Evolutionary conservation across 2,888 invertebrate genomes (phyloP), one percentile per base, ranked within the genome.

Genomic region (Cataglyphis rosenhaueri): DNA sequence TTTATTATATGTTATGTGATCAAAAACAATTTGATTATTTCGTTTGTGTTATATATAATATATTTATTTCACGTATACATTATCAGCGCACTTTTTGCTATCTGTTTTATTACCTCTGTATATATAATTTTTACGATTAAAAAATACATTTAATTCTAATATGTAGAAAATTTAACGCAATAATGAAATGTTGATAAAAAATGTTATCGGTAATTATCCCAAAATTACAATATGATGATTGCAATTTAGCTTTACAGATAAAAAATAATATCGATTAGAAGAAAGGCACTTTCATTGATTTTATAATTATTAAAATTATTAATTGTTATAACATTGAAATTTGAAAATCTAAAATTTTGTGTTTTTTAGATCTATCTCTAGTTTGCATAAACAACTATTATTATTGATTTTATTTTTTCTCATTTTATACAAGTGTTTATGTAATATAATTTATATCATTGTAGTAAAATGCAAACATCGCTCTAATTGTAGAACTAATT

Each of bases 111-210:
- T 55, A 25, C 25, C 55, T 71, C 1, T n/a, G 55, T 10, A 59
- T 41, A 29, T 65, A 57, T 41, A 66, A 41, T 66, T 4, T 10
- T 64, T 66, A 12, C 76, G 29, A 21, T 76, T 76, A 76, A 76
- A 76, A 76, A 76, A 57, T 76, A 55, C 52, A 29, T 55, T 57
- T 21, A 66, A 66, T 66, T 76, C 57, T 41, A 66, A 66, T 21
- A n/a, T 29, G 29, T 76, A 66, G 41, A 66, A 76, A 76, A 57
- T 38, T 76, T 9, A 55, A 55, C 18, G 62, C 35, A 12, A 64
- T 38, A 21, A 21, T 64, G 41, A 21, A 21, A 15, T 57, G 25
- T 62, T 52, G 15, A 21, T 74, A 75, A 52, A 68, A 70, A 68
- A 70, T 59, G 48, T 52, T 6, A 55, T 76, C 12, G 1, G 38